Evolutionary conservation across 64 coral and sea anemone species (phyloP).

Genomic region (Acropora tenuis): DNA sequence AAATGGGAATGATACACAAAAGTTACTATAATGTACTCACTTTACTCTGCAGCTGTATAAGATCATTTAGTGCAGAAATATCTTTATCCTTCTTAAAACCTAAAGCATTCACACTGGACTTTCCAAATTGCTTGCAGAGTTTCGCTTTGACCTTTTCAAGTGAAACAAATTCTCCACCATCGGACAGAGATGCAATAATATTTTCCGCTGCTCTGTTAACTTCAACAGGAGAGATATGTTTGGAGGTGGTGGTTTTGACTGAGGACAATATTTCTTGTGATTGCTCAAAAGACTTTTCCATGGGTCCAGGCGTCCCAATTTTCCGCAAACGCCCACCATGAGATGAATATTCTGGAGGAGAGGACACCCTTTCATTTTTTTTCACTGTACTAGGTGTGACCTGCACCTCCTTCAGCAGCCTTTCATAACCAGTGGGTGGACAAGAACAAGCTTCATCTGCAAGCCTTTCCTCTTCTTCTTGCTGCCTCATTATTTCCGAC

Average conservation of each 20-base stretch:
- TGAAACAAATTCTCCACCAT: slow-evolving; percentile 61
- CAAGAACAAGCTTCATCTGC: neutral
- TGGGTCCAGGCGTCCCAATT: slow-evolving; percentile 53
- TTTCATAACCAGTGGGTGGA: neutral
- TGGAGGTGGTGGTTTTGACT: neutral
- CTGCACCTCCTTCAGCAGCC: neutral
- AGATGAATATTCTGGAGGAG: neutral
- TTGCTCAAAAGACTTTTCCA: slow-evolving; percentile 71
- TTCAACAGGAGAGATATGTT: slow-evolving; percentile 20
- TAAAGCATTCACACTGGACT: slow-evolving; percentile 45
- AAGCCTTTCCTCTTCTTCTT: slow-evolving; percentile 28
- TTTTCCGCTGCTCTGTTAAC: slow-evolving; percentile 70
- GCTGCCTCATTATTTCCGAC: slow-evolving; percentile 34
- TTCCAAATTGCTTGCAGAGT: slow-evolving; percentile 70
- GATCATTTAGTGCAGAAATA: slow-evolving; percentile 61
- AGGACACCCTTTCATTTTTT: neutral
- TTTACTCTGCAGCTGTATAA: slow-evolving; percentile 71
- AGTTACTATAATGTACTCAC: slow-evolving; percentile 31
- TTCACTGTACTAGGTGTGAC: neutral
- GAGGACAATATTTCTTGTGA: slow-evolving; percentile 11
- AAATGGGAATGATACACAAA: no score
- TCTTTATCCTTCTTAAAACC: slow-evolving; percentile 55
- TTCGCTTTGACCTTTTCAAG: slow-evolving; percentile 64
- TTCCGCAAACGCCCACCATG: slow-evolving; percentile 23
- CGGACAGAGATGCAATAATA: slow-evolving; percentile 50